phyloP scores from a whole-genome alignment of 2,888 invertebrate species.

The Polymixis lichenea region DNA sequence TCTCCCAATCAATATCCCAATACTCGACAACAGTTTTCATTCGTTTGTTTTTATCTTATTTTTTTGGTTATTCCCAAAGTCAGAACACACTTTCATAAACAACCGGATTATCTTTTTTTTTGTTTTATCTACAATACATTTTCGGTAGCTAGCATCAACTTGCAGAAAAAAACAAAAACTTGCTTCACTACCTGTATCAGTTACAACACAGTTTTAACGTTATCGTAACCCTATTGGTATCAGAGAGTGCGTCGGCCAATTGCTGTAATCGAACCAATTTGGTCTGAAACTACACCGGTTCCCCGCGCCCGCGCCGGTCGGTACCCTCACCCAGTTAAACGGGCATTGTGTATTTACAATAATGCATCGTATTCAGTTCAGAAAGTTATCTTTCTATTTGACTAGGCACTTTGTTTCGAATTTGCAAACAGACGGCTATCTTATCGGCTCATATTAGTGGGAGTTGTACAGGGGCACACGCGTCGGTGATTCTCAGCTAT shows the following conservation, averaged over 20 bases:
- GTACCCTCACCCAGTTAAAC: slow-evolving; percentile 65
- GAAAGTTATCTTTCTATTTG: slow-evolving; percentile 75
- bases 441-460: slow-evolving; percentile 84
- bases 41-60: slow-evolving; percentile 15
- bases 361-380: slow-evolving; percentile 70
- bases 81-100: neutral
- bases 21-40: neutral
- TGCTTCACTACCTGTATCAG: slow-evolving; percentile 27
- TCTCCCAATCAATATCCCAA: neutral
- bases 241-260: slow-evolving; percentile 74
- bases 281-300: slow-evolving; percentile 69
- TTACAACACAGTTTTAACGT: slow-evolving; percentile 51
- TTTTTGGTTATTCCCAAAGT: neutral
- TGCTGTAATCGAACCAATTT: slow-evolving; percentile 81
- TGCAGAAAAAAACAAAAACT: neutral
- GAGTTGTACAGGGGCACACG: slow-evolving; percentile 78
- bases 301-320: slow-evolving; percentile 66
- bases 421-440: slow-evolving; percentile 83
- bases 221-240: slow-evolving; percentile 66
- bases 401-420: slow-evolving; percentile 79
- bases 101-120: neutral
- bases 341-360: slow-evolving; percentile 67
- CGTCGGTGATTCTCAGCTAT: slow-evolving; percentile 65
- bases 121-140: neutral
- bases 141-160: neutral